Evolutionary conservation across 2,888 invertebrate species (phyloP), one percentile per base, ranked within the genome.

Genomic region (Boloria euphrosyne): DNA sequence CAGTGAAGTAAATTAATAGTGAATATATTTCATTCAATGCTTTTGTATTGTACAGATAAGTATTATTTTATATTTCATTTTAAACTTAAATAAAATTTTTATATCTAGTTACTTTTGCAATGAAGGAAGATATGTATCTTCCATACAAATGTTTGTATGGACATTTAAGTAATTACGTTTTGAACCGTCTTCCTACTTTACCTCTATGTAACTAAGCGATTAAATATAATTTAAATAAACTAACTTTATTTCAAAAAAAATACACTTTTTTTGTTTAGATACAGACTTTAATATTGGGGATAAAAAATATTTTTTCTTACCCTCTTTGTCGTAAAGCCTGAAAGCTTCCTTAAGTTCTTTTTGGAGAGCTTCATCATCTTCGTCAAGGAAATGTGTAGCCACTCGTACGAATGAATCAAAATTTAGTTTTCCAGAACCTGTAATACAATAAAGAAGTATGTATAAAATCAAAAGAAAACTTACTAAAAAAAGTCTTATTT

Each of bases 261-360:
- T 22, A 22, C 3, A 1, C 22, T 2, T 22, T 2, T 22, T 22
- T 22, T 22, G 3, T 2, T 22, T 22, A 22, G 1, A 22, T 22
- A 22, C 22, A 22, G 22, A 4, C n/a, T 16, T 54, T 44, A 18
- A 18, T 14, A 22, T 22, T 18, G 17, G 10, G 14, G 1, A 18
- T 4, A 22, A 22, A n/a, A 7, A 14, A 6, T 22, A 18, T n/a
- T 14, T 18, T 22, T 43, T 18, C 75, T 80, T 80, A 94, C 95
- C 96, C 88, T 96, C 96, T 90, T 97, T 97, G 84, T 97, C 97
- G 80, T 98, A 96, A 22, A 97, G 94, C 79, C 97, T 94, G 92
- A 98, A 97, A 55, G 97, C 97, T 87, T 97, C 97, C 80, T 97
- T 96, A 22, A 97, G 93, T 88, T 98, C 97, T 76, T 97, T 96